These are phyloP conservation scores for Xenops minutus DNA, from an alignment of 2,797 vertebrate genomes.

Conservation along the genomic window DNA sequence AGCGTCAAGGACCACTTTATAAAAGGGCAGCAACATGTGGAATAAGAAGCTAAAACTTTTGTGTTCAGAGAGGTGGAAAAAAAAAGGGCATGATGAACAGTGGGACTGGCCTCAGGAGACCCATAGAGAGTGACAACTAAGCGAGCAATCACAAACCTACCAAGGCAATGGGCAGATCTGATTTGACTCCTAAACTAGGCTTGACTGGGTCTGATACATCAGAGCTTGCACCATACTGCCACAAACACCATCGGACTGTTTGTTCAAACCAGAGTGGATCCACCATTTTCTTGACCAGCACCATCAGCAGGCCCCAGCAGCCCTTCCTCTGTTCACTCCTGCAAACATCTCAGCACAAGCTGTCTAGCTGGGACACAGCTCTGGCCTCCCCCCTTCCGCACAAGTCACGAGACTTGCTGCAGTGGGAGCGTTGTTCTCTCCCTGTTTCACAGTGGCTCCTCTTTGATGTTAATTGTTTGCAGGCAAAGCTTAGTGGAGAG, in stretches of 20 bases:
- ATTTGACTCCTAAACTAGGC: background rate
- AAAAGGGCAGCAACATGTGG: background rate
- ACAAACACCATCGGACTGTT: background rate
- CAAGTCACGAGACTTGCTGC: background rate
- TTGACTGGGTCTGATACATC: background rate
- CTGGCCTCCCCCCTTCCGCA: background rate
- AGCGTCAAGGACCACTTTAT: background rate
- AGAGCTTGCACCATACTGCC: background rate
- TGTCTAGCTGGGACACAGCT: background rate
- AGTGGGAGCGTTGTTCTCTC: background rate
- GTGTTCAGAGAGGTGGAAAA: background rate
- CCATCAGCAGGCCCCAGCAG: background rate
- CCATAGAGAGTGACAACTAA: background rate
- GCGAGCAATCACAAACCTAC: background rate
- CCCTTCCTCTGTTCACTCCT: background rate
- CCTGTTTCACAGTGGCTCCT: background rate
- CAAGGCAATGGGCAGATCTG: background rate
- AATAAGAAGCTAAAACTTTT: background rate
- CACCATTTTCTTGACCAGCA: background rate
- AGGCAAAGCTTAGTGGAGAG: conserved; percentile 9
- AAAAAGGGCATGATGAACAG: background rate
- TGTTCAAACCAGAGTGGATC: background rate
- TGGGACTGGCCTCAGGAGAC: background rate
- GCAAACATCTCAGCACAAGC: background rate
- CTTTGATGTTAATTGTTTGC: conserved; percentile 64